Evolutionary conservation across 2,888 invertebrate species (phyloP).

Genomic region (Crepidodera aurea): DNA sequence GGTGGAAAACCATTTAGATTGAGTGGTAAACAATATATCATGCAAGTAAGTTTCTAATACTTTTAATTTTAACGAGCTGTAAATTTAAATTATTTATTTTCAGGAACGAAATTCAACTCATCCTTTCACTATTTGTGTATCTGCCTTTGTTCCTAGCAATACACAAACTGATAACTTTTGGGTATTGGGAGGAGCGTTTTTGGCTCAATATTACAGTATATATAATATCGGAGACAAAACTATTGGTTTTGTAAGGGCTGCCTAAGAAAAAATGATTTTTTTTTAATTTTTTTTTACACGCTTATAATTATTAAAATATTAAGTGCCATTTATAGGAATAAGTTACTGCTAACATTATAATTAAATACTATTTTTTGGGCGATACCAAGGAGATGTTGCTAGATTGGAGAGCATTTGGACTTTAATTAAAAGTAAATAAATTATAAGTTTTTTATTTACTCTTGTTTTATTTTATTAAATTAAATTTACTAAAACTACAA

Average conservation of each 20-base stretch:
- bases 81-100: too few relatives aligned
- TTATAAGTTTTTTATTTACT: too few relatives aligned
- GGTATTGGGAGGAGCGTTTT: conserved; percentile 63
- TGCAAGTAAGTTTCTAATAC: conserved; percentile 35
- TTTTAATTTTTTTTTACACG: conserved; percentile 42
- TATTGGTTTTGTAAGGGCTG: conserved; percentile 61
- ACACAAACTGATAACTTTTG: conserved; percentile 51
- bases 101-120: neutral
- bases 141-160: conserved; percentile 57
- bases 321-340: too few relatives aligned
- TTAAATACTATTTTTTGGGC: too few relatives aligned
- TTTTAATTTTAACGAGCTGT: too few relatives aligned
- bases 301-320: too few relatives aligned
- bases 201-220: conserved; percentile 63
- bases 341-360: too few relatives aligned
- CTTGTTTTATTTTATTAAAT: too few relatives aligned
- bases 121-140: conserved; percentile 55
- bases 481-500: too few relatives aligned
- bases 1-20: conserved; percentile 68
- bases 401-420: too few relatives aligned
- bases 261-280: conserved; percentile 48
- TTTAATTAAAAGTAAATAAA: too few relatives aligned
- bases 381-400: too few relatives aligned
- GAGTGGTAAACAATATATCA: conserved; percentile 59
- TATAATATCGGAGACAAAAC: conserved; percentile 58